These are phyloP conservation scores for Sorex araneus DNA, from an alignment of 2,113 vertebrate genomes.

Conservation along the genomic window DNA sequence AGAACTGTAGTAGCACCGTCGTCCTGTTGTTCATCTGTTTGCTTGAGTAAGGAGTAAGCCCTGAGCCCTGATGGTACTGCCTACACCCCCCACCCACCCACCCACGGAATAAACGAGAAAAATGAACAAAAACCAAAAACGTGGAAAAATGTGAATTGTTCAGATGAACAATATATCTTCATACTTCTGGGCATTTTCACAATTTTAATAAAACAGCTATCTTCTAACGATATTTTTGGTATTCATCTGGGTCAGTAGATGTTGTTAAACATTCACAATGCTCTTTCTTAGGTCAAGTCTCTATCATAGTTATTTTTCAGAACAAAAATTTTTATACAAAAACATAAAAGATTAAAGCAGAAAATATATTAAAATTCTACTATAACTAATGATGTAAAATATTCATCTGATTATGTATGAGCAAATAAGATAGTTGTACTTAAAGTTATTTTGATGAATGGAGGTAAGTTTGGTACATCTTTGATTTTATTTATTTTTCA, in stretches of 20 bases:
- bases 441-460: neutral
- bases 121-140: no score
- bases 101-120: no score
- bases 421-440: neutral
- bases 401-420: neutral
- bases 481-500: constrained; percentile 26
- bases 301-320: constrained; percentile 37
- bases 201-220: constrained; percentile 1
- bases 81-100: no score
- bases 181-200: neutral
- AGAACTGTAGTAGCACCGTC: no score
- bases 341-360: constrained; percentile 17
- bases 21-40: no score
- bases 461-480: constrained; percentile 16
- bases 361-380: neutral
- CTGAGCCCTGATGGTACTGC: neutral
- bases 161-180: constrained; percentile 13
- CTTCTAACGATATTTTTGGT: constrained; percentile 20
- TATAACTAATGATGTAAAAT: neutral
- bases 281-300: constrained; percentile 8
- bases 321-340: neutral
- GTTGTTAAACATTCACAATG: constrained; percentile 28
- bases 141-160: neutral
- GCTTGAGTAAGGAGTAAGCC: no score
- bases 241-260: constrained; percentile 29